Evolutionary conservation across 2,888 invertebrate species (phyloP).

Genomic region (Protodeltote pygarga): DNA sequence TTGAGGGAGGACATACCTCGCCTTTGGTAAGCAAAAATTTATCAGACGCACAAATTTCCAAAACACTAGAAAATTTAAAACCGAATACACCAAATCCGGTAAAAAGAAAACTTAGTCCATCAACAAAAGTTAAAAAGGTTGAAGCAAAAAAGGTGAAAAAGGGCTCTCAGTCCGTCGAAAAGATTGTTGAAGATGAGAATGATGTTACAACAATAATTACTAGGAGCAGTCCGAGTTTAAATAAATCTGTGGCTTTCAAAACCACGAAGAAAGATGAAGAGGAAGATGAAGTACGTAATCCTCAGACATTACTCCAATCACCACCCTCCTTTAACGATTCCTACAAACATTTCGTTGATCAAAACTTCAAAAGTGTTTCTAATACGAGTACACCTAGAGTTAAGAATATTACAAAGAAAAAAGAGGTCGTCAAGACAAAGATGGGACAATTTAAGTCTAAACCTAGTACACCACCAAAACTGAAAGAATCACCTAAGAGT

Average conservation of each 20-base stretch:
- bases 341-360: constrained; percentile 68
- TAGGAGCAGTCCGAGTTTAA: constrained; percentile 12
- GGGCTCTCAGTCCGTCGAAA: constrained; percentile 7
- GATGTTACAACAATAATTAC: constrained; percentile 1
- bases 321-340: constrained; percentile 69
- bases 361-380: constrained; percentile 40
- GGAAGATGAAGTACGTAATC: background rate
- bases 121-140: constrained; percentile 5
- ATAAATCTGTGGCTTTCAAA: background rate
- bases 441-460: constrained; percentile 64
- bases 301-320: constrained; percentile 33
- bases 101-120: constrained; percentile 30
- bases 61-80: constrained; percentile 10
- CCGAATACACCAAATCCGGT: background rate
- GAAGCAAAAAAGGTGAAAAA: constrained; percentile 8
- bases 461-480: constrained; percentile 35
- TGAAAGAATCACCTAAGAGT: too few relatives aligned
- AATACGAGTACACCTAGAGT: constrained; percentile 11
- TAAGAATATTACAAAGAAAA: constrained; percentile 36
- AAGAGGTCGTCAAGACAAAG: constrained; percentile 63
- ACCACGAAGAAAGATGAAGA: background rate
- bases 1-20: constrained; percentile 34
- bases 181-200: constrained; percentile 23
- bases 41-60: constrained; percentile 34
- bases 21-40: constrained; percentile 52